phyloP scores from a whole-genome alignment of 2,113 vertebrate genomes.

The Limnothrissa miodon region DNA sequence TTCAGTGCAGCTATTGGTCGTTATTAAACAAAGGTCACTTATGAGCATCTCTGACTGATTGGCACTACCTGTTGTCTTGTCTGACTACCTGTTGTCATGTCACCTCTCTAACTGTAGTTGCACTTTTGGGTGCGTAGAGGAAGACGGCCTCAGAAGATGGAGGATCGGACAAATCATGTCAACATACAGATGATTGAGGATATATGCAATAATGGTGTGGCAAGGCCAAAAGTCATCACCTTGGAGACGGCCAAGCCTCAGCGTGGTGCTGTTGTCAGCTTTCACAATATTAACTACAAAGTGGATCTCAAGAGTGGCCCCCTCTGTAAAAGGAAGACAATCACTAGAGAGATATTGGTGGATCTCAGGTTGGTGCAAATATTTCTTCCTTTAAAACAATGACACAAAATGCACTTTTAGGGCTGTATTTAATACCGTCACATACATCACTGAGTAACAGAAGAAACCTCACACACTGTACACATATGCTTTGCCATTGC shows the following conservation, averaged over 20 bases:
- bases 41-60: neutral
- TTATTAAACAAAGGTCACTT: neutral
- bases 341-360: conserved; percentile 60
- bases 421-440: neutral
- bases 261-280: conserved; percentile 67
- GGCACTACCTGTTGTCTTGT: neutral
- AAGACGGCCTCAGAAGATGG: conserved; percentile 33
- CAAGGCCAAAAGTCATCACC: conserved; percentile 35
- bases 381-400: neutral
- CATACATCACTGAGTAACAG: too few relatives aligned
- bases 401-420: neutral
- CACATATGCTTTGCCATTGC: too few relatives aligned
- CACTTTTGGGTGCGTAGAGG: neutral
- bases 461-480: neutral
- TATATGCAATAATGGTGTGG: conserved; percentile 48
- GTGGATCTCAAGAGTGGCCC: conserved; percentile 56
- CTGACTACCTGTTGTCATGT: neutral
- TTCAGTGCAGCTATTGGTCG: too few relatives aligned
- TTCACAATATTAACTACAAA: conserved; percentile 70
- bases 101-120: conserved; percentile 8
- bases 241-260: conserved; percentile 32
- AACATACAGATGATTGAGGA: conserved; percentile 62
- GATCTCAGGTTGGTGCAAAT: conserved; percentile 68
- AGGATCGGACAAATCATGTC: conserved; percentile 54
- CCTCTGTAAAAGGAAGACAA: conserved; percentile 48